Evolutionary conservation across 2,797 vertebrate species (phyloP).

Genomic region (Acanthiza pusilla): DNA sequence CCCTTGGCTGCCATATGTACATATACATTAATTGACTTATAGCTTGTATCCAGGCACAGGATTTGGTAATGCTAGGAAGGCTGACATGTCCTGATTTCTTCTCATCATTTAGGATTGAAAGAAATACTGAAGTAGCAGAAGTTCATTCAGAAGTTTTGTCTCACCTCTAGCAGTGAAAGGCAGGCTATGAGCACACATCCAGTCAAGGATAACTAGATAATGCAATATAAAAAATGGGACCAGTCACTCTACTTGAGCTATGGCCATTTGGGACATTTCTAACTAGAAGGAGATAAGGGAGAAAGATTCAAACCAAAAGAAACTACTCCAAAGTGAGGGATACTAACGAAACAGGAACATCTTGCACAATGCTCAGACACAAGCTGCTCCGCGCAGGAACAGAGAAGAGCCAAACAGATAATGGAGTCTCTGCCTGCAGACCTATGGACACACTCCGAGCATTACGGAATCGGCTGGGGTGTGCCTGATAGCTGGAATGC

Average conservation of each 20-base stretch:
- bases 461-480: not conserved
- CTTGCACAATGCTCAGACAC: not conserved
- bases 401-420: not conserved
- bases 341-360: fast-evolving
- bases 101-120: not conserved
- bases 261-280: not conserved
- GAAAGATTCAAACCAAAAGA: not conserved
- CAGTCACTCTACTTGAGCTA: not conserved
- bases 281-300: not conserved
- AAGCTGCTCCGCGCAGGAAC: fast-evolving
- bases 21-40: fast-evolving
- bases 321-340: not conserved
- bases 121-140: not conserved
- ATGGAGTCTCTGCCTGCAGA: not conserved
- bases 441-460: not conserved
- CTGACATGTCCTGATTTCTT: not conserved
- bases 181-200: not conserved
- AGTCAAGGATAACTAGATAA: not conserved
- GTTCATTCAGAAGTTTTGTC: not conserved
- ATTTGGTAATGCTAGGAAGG: not conserved
- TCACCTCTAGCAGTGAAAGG: not conserved
- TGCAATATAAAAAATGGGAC: not conserved
- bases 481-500: conserved; percentile 55
- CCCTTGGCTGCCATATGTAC: not conserved
- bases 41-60: not conserved